These are phyloP conservation scores for Megaceryle maxima DNA, from an alignment of 2,113 vertebrate genomes.

Conservation along the genomic window DNA sequence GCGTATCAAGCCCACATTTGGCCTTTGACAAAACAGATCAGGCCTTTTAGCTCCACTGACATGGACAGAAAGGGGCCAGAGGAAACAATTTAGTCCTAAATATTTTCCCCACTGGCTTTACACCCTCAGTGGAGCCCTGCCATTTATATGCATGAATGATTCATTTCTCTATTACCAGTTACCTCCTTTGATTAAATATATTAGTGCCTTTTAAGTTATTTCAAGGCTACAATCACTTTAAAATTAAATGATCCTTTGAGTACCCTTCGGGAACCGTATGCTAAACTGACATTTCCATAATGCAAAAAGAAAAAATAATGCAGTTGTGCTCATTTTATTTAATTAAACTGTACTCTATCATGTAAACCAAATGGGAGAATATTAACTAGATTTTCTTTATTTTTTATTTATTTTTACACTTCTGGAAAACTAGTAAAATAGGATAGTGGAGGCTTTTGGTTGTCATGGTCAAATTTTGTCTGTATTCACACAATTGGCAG, in stretches of 20 bases:
- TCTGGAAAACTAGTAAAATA: background rate
- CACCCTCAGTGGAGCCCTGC: background rate
- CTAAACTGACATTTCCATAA: conserved; percentile 21
- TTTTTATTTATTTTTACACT: background rate
- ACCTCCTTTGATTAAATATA: conserved; percentile 54
- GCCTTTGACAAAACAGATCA: background rate
- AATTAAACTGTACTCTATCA: conserved; percentile 27
- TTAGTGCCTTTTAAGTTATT: conserved; percentile 32
- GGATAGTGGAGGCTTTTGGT: background rate
- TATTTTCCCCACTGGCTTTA: background rate
- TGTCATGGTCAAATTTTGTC: background rate
- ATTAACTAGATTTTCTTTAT: background rate
- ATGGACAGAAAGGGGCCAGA: background rate
- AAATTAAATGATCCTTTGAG: conserved; percentile 43
- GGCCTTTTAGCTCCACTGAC: background rate
- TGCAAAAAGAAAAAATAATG: background rate
- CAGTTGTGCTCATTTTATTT: conserved; percentile 13
- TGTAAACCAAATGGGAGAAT: background rate
- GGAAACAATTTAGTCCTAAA: background rate
- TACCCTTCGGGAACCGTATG: background rate
- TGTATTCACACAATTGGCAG: background rate
- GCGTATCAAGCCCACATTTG: background rate
- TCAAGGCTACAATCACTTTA: conserved; percentile 45
- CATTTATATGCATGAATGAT: conserved; percentile 28
- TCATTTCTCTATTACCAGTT: conserved; percentile 26